Conservation (phyloP, 2,888 invertebrate genomes). For the Pheosia gnoma region DNA sequence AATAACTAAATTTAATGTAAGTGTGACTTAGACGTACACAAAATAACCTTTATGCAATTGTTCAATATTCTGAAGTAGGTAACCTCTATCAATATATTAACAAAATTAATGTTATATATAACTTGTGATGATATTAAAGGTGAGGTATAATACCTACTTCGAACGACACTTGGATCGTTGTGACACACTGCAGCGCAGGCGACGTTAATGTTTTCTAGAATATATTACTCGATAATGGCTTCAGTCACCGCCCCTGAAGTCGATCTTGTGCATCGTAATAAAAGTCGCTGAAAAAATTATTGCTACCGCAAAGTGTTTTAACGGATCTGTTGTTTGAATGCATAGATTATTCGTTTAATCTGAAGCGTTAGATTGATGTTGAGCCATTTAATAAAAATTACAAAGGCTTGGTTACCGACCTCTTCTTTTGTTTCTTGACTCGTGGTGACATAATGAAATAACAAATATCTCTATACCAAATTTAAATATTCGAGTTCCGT, state of each 20-base stretch:
- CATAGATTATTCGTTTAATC: constrained; percentile 23
- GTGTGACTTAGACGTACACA: too few relatives aligned
- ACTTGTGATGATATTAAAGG: constrained; percentile 25
- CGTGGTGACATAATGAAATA: not conserved
- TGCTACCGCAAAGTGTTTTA: constrained; percentile 31
- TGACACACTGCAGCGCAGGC: constrained; percentile 16
- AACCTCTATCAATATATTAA: not conserved
- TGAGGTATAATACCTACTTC: constrained; percentile 10
- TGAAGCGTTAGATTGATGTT: constrained; percentile 12
- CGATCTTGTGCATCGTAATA: constrained; percentile 34
- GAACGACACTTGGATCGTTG: constrained; percentile 12
- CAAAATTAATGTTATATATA: not conserved
- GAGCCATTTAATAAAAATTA: constrained; percentile 6
- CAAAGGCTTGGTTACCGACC: not conserved
- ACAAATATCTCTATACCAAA: too few relatives aligned
- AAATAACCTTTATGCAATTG: too few relatives aligned
- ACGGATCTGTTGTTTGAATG: constrained; percentile 31
- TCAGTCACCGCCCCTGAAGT: constrained; percentile 29
- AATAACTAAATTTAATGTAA: too few relatives aligned
- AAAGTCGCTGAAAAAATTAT: constrained; percentile 25
- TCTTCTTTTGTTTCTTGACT: constrained; percentile 7
- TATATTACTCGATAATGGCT: constrained; percentile 33
- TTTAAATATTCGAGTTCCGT: too few relatives aligned
- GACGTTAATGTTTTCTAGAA: constrained; percentile 27
- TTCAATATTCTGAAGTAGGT: not conserved